Conservation (phyloP, 1,140 invertebrate species). For the Listronotus bonariensis region DNA sequence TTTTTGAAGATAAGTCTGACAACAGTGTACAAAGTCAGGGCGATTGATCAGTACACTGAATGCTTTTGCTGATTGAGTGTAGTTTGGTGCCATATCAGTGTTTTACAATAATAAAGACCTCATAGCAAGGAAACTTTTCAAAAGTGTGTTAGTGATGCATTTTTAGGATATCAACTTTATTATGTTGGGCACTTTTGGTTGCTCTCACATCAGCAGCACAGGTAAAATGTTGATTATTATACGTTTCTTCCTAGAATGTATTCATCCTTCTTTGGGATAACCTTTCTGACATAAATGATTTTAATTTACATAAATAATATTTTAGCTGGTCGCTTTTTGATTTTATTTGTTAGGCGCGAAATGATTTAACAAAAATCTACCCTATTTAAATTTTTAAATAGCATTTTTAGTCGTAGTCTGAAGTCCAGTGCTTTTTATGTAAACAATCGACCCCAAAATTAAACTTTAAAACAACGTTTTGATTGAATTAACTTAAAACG, state of each 20-base stretch:
- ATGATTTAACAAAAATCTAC: too few species aligned
- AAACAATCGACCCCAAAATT: too few species aligned
- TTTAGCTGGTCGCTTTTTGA: background rate
- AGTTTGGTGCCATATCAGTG: conserved; percentile 47
- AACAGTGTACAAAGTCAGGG: conserved; percentile 16
- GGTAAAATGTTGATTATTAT: conserved; percentile 44
- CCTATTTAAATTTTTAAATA: too few species aligned
- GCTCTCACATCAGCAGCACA: conserved; percentile 47
- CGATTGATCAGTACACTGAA: conserved; percentile 46
- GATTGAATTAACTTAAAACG: too few species aligned
- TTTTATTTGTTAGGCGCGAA: too few species aligned
- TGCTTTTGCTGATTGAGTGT: conserved; percentile 45
- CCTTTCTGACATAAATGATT: conserved; percentile 30
- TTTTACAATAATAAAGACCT: conserved; percentile 39
- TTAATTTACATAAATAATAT: conserved; percentile 21
- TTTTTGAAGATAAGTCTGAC: conserved; percentile 14
- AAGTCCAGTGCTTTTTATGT: too few species aligned
- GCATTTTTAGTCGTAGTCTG: too few species aligned
- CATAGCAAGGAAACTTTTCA: conserved; percentile 43
- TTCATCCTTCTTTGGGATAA: conserved; percentile 32
- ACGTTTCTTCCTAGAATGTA: conserved; percentile 14
- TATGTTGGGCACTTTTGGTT: conserved; percentile 49
- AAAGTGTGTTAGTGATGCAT: conserved; percentile 50
- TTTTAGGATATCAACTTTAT: conserved; percentile 50
- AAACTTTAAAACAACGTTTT: too few species aligned